Conservation (phyloP, 1,140 invertebrate species). For the Bombus breviceps region DNA sequence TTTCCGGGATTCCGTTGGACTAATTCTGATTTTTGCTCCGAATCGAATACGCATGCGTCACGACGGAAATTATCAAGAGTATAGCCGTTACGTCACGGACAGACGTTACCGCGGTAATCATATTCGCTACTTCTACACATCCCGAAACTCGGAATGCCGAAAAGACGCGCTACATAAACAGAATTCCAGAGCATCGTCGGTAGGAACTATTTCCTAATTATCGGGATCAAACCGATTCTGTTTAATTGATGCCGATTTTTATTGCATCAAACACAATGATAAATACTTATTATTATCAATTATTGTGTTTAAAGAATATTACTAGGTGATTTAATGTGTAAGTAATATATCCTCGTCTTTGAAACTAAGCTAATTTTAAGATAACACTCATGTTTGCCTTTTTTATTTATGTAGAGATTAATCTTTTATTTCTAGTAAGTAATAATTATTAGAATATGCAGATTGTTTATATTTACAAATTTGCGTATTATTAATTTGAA, state of each 20-base stretch:
- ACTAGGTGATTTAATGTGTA: not conserved
- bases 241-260: not conserved
- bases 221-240: not conserved
- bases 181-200: not conserved
- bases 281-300: not conserved
- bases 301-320: not conserved
- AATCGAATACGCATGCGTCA: slow-evolving; percentile 79
- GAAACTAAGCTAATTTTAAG: not conserved
- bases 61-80: slow-evolving; percentile 71
- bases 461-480: not conserved
- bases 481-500: not conserved
- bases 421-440: not conserved
- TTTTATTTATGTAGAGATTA: not conserved
- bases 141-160: slow-evolving; percentile 8
- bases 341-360: not conserved
- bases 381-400: not conserved
- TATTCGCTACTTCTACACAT: slow-evolving; percentile 59
- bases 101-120: slow-evolving; percentile 66
- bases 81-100: slow-evolving; percentile 70
- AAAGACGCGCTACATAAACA: not conserved
- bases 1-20: slow-evolving; percentile 75
- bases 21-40: slow-evolving; percentile 73
- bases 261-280: not conserved
- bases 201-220: not conserved
- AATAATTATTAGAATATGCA: not conserved